Base-by-base conservation (phyloP, 2,888 invertebrate genomes). In the Cosmia pyralina region DNA sequence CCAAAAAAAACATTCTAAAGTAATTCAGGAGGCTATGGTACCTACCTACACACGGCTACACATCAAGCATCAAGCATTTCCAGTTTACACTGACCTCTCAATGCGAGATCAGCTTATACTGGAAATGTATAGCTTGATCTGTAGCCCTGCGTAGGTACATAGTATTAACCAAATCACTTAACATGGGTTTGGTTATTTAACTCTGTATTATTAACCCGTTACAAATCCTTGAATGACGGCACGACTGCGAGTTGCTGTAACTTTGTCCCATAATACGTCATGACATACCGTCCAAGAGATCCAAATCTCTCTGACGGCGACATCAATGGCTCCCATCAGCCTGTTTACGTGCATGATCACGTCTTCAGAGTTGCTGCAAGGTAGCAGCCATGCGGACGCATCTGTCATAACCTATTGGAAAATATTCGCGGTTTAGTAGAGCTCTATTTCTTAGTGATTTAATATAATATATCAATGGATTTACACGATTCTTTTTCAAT, bases 371-470 rank as follows among this genome's bases (percentile, higher is more conserved):
- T 97, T 97, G 69, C 97, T 97, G 89, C 98, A 98, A 8, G 97
- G 95, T 44, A 98, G 97, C 94, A 99, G 93, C 98, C 98, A 99
- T 57, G 97, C 97, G 0, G 94, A 92, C 0, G 98, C 98, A 63
- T 97, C 96, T 50, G 97, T 97, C 91, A 99, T 96, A 69, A 97
- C 94, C 97, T 97, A 90, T 41, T 81, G 57, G 19, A n/a, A 46
- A 46, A 62, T 46, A n/a, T 65, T 28, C 13, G 13, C 4, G 28
- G 28, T 44, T 17, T 22, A 15, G 46, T 52, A n/a, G 22, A 66
- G 28, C 1, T 44, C 6, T 46, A 41, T 28, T 63, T 48, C 13
- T 13, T 48, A 48, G 48, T 63, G n/a, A 41, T 59, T n/a, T n/a
- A n/a, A n/a, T n/a, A n/a, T n/a, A n/a, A n/a, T n/a, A n/a, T n/a